Base-by-base conservation (phyloP, 1,140 invertebrate species). In the Cecropterus lyciades region DNA sequence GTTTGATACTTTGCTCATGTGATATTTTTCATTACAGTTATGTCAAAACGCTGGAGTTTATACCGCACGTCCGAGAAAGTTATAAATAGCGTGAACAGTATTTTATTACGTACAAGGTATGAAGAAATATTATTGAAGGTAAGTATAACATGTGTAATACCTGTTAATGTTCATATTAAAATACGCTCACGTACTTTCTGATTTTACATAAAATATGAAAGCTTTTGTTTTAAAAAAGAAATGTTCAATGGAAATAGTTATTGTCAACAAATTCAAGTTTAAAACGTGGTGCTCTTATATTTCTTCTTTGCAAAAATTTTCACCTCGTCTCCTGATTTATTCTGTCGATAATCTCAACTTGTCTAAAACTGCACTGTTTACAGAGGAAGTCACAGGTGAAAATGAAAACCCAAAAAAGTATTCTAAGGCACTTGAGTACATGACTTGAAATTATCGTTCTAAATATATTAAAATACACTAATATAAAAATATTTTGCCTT, bases 321-420 rank as follows among this genome's bases (percentile, higher is more conserved):
- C 20, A 52, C 66, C 60, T 81, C 73, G 60, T 64, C 55, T 69
- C 70, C 73, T 84, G 82, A 84, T 84, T 82, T 84, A 84, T 84
- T 77, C 74, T 73, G 59, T 72, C 76, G 78, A 84, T 82, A 84
- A 84, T 84, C 75, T 77, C 59, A 69, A 70, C 74, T 57, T 72
- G 79, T 79, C 71, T 65, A 68, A 56, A 75, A 80, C 72, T 82
- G 78, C 67, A 62, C 72, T 77, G 72, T 82, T 20, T 20, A 20
- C 20, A 1, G 20, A 20, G 20, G 5, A 80, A 73, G 55, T 81
- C 79, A 67, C 64, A 77, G 72, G 73, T 62, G 72, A 48, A 69
- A 81, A 84, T 20, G 5, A 20, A 20, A 20, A n/a, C n/a, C n/a
- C n/a, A n/a, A n/a, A n/a, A n/a, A n/a, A n/a, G n/a, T n/a, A n/a